Conservation (phyloP, 2,888 invertebrate genomes). For the Terebella lapidaria region DNA sequence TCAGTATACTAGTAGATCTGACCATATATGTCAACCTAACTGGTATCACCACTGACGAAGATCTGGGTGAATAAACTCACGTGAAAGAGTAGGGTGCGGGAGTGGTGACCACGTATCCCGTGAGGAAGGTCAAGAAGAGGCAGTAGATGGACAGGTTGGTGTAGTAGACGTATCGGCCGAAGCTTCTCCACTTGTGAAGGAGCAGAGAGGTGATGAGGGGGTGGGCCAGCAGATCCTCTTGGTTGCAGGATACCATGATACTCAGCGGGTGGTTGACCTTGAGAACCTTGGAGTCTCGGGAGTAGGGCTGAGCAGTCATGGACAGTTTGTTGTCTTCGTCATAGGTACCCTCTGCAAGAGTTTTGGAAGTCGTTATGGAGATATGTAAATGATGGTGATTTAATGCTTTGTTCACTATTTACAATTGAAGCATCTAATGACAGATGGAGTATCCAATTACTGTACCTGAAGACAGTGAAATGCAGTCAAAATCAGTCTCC, state of each 20-base stretch:
- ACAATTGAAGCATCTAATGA: no score
- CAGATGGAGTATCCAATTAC: no score
- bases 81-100: slow-evolving; percentile 29
- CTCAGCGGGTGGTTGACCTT: slow-evolving; percentile 53
- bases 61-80: no score
- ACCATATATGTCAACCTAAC: no score
- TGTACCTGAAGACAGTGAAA: not conserved
- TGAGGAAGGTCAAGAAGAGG: slow-evolving; percentile 54
- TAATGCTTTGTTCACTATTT: no score
- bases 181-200: slow-evolving; percentile 56
- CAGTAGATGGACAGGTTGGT: slow-evolving; percentile 53
- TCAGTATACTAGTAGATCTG: no score
- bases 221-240: slow-evolving; percentile 55
- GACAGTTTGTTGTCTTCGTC: slow-evolving; percentile 44
- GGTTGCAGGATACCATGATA: slow-evolving; percentile 52
- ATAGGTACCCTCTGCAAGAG: slow-evolving; percentile 35
- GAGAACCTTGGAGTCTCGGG: slow-evolving; percentile 42
- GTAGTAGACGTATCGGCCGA: slow-evolving; percentile 57
- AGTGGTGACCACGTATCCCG: slow-evolving; percentile 50
- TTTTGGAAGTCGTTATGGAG: no score
- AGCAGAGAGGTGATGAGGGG: slow-evolving; percentile 55
- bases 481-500: slow-evolving; percentile 20
- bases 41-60: no score
- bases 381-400: no score
- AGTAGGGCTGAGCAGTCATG: slow-evolving; percentile 42